A percentile compares a stretch with the other conserved stretches of the same genome.
Evolutionary conservation across 2,113 vertebrate species (phyloP).

Genomic region (Cnemophilus loriae): DNA sequence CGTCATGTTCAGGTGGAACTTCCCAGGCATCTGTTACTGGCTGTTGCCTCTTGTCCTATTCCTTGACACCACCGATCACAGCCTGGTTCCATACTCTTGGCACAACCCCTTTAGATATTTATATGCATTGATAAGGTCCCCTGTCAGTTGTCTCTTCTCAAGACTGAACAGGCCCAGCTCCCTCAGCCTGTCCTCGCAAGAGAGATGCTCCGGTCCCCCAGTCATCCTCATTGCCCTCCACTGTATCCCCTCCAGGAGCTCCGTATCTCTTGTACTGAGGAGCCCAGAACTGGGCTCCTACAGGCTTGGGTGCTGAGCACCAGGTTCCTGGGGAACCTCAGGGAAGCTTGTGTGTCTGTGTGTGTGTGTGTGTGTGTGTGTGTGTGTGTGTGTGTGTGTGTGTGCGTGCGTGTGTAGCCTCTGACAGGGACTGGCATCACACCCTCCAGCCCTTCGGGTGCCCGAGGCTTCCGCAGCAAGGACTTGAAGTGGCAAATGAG

Average conservation of each 20-base stretch:
- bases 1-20: neutral
- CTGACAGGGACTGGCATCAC: neutral
- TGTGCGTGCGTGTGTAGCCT: too few species aligned
- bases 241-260: neutral
- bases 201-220: neutral
- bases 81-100: neutral
- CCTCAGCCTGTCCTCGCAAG: neutral
- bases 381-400: too few species aligned
- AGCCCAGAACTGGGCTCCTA: rapidly evolving
- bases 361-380: neutral
- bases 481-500: neutral
- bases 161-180: neutral
- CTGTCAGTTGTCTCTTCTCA: neutral
- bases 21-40: neutral
- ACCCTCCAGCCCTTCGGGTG: neutral
- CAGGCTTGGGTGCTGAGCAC: too few species aligned
- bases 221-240: rapidly evolving
- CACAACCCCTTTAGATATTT: rapidly evolving
- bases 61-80: neutral
- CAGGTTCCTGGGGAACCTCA: rapidly evolving
- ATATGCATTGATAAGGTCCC: neutral
- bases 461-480: neutral
- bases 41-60: too few species aligned
- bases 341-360: rapidly evolving
- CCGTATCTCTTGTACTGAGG: neutral